These are phyloP conservation scores for Plebejus anna DNA, from an alignment of 2,888 invertebrate species.

Conservation along the genomic window DNA sequence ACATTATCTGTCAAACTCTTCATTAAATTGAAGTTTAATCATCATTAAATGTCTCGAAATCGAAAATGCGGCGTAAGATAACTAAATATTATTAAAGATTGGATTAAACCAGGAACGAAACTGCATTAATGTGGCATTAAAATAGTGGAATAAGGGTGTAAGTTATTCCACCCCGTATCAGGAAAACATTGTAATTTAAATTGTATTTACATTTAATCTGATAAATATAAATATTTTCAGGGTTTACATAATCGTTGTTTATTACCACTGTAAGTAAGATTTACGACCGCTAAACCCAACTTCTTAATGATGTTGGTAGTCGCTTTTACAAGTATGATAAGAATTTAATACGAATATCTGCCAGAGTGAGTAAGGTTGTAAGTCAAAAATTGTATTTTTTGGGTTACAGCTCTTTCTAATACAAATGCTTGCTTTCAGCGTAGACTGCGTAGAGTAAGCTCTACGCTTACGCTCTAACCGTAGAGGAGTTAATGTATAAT, in stretches of 20 bases:
- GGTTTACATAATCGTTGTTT: conserved; percentile 23
- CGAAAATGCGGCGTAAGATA: no score
- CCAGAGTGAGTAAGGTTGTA: neutral
- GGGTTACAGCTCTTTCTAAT: neutral
- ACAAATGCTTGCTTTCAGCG: no score
- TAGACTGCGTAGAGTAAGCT: no score
- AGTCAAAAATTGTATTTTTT: neutral
- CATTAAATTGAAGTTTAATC: no score
- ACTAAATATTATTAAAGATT: neutral
- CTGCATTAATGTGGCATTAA: no score
- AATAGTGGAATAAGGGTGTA: neutral
- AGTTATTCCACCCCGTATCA: neutral
- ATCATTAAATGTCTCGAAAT: no score
- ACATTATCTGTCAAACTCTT: no score
- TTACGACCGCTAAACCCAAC: neutral
- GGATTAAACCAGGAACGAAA: neutral
- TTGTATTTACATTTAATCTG: conserved; percentile 6
- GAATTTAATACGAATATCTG: neutral
- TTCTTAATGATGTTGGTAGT: neutral
- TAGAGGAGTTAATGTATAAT: no score
- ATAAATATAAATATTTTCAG: conserved; percentile 4
- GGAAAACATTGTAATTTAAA: neutral
- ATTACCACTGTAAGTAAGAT: conserved; percentile 12
- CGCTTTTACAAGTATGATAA: neutral
- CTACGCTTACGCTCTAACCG: no score